Evolutionary conservation across 1,140 invertebrate genomes (phyloP), one percentile per base, ranked within the genome.

Genomic region (Drosophila persimilis): DNA sequence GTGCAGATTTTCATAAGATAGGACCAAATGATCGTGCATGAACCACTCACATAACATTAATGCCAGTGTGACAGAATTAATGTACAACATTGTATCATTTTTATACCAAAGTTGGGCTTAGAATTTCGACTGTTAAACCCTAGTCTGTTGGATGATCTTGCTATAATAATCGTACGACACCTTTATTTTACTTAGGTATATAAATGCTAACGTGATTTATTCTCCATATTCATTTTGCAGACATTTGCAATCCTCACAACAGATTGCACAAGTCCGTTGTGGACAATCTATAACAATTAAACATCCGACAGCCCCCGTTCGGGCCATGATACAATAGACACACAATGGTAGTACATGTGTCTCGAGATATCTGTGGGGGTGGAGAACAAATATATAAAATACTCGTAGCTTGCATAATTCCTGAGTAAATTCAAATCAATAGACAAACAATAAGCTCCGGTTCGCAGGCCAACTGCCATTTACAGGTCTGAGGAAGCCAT

Each of bases 371-470:
- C 39, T 35, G 48, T 29, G 15, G 13, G 43, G 13, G 46, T 17
- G 17, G 31, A 29, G 29, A n/a, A 50, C 15, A 52, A 22, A 52
- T 26, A 62, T 55, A 48, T 67, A 81, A 58, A 75, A 74, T 77
- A 39, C 35, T 39, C 35, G 3, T 9, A 86, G 86, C 51, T 86
- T 81, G 69, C 74, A 66, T 77, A 81, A 85, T 85, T 77, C 69
- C 63, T 67, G 64, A 47, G 58, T 59, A 77, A 77, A 85, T 86
- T 74, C 81, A 72, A 86, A 86, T 86, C 81, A 86, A 88, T 86
- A 78, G 74, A 72, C 81, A 86, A 86, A 86, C 81, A 86, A 86
- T 86, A 86, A 81, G 73, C 55, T 52, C 46, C 24, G 50, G 47
- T 57, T 70, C 65, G 62, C 56, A 73, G 77, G 60, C 72, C 81